Evolutionary conservation across 1,140 invertebrate species (phyloP).

Genomic region (Ylistrum balloti): DNA sequence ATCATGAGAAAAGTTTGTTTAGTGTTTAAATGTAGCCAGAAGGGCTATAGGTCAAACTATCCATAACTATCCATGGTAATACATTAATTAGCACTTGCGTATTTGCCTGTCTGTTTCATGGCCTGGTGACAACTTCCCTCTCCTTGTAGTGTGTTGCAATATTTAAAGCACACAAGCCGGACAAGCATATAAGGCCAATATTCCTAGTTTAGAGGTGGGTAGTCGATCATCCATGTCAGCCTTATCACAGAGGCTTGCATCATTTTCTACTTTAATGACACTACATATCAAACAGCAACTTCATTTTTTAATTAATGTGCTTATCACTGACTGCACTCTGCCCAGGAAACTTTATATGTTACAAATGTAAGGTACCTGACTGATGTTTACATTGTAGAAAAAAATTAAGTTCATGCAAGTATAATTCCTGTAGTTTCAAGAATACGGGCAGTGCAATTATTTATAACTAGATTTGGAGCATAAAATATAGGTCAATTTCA

Average conservation of each 20-base stretch:
- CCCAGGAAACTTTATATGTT: neutral
- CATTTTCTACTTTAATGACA: neutral
- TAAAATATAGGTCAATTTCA: no score
- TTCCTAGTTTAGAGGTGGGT: neutral
- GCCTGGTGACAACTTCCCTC: neutral
- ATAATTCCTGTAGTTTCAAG: no score
- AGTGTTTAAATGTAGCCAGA: neutral
- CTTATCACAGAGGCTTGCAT: neutral
- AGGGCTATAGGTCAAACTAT: neutral
- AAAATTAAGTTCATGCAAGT: no score
- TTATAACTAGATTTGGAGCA: no score
- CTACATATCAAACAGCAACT: neutral
- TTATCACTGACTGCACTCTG: no score
- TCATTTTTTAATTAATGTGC: no score
- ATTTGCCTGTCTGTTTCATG: neutral
- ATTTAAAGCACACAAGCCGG: neutral
- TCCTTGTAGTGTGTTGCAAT: neutral
- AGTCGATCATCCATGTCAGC: neutral
- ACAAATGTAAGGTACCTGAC: no score
- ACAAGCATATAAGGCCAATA: neutral
- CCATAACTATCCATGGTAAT: neutral
- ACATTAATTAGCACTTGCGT: neutral
- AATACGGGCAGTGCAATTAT: no score
- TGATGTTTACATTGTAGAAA: no score
- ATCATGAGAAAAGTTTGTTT: neutral